phyloP scores from a whole-genome alignment of 2,113 vertebrate genomes.

The Glaucidium brasilianum region DNA sequence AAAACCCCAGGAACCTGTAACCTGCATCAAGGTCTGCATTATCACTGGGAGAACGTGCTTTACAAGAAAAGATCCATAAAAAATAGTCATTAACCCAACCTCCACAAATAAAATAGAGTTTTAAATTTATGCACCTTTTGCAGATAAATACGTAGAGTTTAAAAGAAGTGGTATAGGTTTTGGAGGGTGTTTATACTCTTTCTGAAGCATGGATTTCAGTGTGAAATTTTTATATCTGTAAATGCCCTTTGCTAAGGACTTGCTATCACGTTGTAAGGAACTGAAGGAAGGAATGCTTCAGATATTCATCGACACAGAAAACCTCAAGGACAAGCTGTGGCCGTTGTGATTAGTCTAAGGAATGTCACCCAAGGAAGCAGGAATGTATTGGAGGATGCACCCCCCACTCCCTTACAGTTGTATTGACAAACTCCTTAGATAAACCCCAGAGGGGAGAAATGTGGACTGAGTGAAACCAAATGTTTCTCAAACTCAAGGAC shows the following conservation, averaged over 20 bases:
- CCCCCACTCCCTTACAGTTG: no score
- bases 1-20: accelerated
- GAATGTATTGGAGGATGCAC: no score
- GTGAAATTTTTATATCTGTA: background rate
- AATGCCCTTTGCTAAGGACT: background rate
- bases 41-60: background rate
- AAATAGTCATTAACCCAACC: background rate
- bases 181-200: background rate
- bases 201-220: background rate
- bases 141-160: background rate
- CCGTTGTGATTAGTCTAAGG: no score
- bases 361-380: no score
- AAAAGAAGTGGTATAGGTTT: background rate
- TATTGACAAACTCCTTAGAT: no score
- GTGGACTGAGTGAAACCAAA: no score
- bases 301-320: no score
- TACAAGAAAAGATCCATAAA: background rate
- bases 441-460: no score
- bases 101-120: background rate
- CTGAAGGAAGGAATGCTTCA: no score
- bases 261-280: background rate
- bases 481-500: no score
- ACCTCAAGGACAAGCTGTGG: no score
- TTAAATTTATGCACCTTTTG: background rate
- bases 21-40: background rate